A percentile compares a stretch with the other conserved stretches of the same genome.
Conservation (phyloP, 2,113 vertebrate genomes). For the Pseudorectes ferrugineus region DNA sequence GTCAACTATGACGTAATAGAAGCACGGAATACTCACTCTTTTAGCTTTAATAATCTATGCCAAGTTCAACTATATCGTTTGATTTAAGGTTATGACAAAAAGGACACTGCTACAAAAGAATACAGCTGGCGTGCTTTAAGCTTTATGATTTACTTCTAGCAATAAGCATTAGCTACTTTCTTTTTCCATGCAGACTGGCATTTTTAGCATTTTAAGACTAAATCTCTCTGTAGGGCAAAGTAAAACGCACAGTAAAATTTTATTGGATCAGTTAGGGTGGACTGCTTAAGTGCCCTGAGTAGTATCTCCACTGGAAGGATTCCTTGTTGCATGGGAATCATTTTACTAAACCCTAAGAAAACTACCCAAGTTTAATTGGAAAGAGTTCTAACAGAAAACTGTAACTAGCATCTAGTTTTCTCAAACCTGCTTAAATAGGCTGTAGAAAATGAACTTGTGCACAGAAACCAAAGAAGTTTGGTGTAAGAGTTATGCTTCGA, state of each 20-base stretch:
- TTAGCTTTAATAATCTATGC: conserved; percentile 69
- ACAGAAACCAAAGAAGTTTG: background rate
- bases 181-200: background rate
- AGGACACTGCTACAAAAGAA: conserved; percentile 13
- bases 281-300: conserved; percentile 3
- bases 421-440: background rate
- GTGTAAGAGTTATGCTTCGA: background rate
- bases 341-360: conserved; percentile 11
- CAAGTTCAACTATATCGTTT: conserved; percentile 52
- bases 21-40: conserved; percentile 48
- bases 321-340: background rate
- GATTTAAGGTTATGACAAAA: conserved; percentile 60
- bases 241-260: conserved; percentile 31
- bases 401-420: background rate
- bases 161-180: conserved; percentile 23
- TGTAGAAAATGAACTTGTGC: background rate
- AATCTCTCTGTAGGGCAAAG: conserved; percentile 19
- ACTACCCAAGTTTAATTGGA: background rate
- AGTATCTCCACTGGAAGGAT: background rate
- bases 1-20: conserved; percentile 73
- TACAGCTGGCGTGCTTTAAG: conserved; percentile 42
- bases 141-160: conserved; percentile 30
- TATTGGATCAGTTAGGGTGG: background rate
- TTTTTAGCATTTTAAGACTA: conserved; percentile 47
- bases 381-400: background rate